A percentile compares a stretch with the other conserved stretches of the same genome.
Evolutionary conservation across 2,797 vertebrate genomes (phyloP).

Genomic region (Trichosurus vulpecula): DNA sequence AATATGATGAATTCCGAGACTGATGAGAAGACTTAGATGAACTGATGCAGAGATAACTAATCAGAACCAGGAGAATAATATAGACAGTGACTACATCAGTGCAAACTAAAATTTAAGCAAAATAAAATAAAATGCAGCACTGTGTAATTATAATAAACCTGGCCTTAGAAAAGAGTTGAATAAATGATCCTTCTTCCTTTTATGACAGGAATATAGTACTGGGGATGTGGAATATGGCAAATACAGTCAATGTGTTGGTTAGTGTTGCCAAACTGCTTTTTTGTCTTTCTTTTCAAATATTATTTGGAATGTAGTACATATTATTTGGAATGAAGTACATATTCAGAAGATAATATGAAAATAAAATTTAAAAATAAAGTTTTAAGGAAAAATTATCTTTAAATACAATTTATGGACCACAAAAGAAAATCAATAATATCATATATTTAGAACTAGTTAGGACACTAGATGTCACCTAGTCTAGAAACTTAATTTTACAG

Average conservation of each 20-base stretch:
- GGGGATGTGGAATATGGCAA: background rate
- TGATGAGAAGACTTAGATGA: background rate
- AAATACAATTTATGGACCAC: background rate
- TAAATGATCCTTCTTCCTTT: background rate
- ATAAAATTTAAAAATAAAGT: background rate
- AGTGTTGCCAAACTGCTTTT: background rate
- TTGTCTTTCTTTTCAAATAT: background rate
- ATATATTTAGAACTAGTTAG: background rate
- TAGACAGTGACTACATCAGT: background rate
- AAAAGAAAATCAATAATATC: background rate
- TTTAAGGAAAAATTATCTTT: background rate
- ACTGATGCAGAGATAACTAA: background rate
- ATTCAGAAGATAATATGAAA: background rate
- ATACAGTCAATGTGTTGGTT: background rate
- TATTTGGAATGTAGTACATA: too few species aligned
- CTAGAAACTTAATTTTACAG: background rate
- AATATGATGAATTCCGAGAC: background rate
- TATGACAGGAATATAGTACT: background rate
- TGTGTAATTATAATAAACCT: background rate
- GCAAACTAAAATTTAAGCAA: background rate
- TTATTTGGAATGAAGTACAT: too few species aligned
- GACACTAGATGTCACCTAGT: background rate
- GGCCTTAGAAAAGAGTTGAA: background rate
- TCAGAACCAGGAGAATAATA: background rate
- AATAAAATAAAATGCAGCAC: background rate